Base-by-base conservation (phyloP, 2,888 invertebrate genomes). In the Melinopterus prodromus region DNA sequence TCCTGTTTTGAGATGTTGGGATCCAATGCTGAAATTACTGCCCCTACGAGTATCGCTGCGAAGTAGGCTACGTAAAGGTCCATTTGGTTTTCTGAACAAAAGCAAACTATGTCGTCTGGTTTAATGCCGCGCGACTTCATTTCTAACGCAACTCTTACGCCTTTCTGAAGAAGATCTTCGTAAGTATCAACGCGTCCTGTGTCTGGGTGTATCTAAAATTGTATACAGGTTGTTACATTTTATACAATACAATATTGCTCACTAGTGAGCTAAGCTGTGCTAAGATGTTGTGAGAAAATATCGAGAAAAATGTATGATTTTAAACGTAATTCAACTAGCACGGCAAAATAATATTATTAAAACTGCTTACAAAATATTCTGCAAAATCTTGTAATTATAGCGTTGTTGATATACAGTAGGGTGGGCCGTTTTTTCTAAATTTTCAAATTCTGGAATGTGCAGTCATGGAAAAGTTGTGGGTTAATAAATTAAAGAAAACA, bases 41-140 rank as follows among this genome's bases (percentile, higher is more conserved):
- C 84, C 4, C 91, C 91, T 16, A 91, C 86, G 82, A 89, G 91
- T 3, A 90, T 81, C 0, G 90, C 89, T 0, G 91, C 91, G 70
- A 91, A 90, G 76, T 90, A 89, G 0, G 91, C 90, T n/a, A 91
- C 87, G 6, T 86, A 85, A 7, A 90, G 84, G 79, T 91, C 88
- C 0, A 89, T 71, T 37, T 91, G 90, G 81, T 90, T 91, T 0
- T 89, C 88, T 1, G 90, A 90, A 87, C 91, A 90, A 0, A 91
- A 77, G 0, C 89, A 85, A 69, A 92, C 87, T 6, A 91, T 89
- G 81, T 91, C 91, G 4, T 89, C 76, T 71, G 35, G 15, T 70
- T 78, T 78, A 16, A 80, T 69, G 14, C 78, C 76, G 3, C 78
- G 78, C 15, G 26, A 70, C 76, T 16, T 75, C 80, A 80, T 80